Conservation (phyloP, 2,888 invertebrate species). For the Scrobipalpa atriplicella region DNA sequence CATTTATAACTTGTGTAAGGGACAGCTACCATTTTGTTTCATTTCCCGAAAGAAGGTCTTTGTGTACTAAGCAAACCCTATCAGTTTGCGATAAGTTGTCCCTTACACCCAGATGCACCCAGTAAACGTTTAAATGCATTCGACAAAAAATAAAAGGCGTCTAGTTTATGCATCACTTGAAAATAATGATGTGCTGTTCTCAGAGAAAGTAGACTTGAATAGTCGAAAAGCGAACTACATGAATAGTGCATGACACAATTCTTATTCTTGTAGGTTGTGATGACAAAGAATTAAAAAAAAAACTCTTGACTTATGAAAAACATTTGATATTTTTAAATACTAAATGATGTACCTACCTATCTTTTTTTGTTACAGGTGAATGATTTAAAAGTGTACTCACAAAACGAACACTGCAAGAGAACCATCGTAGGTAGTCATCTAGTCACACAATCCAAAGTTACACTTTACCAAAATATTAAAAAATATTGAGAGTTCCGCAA, state of each 20-base stretch:
- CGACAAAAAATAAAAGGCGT: no score
- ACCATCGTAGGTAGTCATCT: slow-evolving; percentile 38
- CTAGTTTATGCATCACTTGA: no score
- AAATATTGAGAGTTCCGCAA: slow-evolving; percentile 31
- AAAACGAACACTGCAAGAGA: slow-evolving; percentile 25
- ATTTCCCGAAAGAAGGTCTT: no score
- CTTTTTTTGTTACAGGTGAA: slow-evolving; percentile 33
- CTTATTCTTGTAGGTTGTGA: background rate
- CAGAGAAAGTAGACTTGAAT: slow-evolving; percentile 2
- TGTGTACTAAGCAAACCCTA: no score
- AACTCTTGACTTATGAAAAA: background rate
- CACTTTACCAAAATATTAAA: slow-evolving; percentile 31
- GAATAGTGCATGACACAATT: background rate
- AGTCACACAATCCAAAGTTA: slow-evolving; percentile 42
- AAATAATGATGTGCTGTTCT: slow-evolving; percentile 10
- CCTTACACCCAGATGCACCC: no score
- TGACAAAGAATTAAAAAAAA: background rate
- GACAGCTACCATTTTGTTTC: no score
- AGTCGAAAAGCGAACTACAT: background rate
- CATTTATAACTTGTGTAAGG: no score
- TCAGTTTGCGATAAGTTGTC: no score
- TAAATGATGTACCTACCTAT: background rate
- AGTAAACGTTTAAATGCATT: no score
- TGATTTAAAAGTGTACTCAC: slow-evolving; percentile 30
- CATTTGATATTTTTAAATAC: background rate